These are phyloP conservation scores for Hydroisotoma schaefferi DNA, from an alignment of 2,888 invertebrate species.

Conservation along the genomic window DNA sequence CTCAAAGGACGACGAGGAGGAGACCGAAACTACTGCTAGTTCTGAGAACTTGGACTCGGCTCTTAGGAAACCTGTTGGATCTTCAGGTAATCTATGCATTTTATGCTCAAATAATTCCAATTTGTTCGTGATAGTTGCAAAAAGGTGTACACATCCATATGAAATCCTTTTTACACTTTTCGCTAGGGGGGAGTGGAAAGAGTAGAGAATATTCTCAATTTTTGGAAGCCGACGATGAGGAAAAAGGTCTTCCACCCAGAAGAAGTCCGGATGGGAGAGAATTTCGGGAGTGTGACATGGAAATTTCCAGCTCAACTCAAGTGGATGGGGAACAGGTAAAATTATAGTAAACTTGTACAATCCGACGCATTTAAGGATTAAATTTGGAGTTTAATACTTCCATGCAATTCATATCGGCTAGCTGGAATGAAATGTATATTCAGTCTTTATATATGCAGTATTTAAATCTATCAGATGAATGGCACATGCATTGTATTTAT, in stretches of 20 bases:
- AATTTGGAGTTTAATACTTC: no score
- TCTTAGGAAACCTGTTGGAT: slow-evolving; percentile 7
- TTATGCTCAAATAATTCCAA: background rate
- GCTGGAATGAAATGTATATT: no score
- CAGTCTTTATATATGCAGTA: no score
- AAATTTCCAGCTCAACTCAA: slow-evolving; percentile 40
- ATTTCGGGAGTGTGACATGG: slow-evolving; percentile 42
- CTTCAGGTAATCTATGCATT: slow-evolving; percentile 7
- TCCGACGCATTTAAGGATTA: no score
- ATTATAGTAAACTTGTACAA: no score
- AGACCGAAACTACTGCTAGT: slow-evolving; percentile 20
- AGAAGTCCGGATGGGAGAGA: slow-evolving; percentile 48
- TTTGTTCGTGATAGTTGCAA: background rate
- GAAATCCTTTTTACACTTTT: background rate
- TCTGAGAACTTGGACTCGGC: background rate
- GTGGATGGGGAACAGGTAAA: slow-evolving; percentile 45
- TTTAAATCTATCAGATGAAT: no score
- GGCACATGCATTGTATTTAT: no score
- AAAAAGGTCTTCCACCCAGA: slow-evolving; percentile 36
- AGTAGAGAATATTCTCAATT: background rate
- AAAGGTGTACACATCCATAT: background rate
- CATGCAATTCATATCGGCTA: no score
- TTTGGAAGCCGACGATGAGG: slow-evolving; percentile 13
- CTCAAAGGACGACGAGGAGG: slow-evolving; percentile 60
- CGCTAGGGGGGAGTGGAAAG: no score